Base-by-base conservation (phyloP, 2,113 vertebrate genomes). In the Trematomus loennbergii region DNA sequence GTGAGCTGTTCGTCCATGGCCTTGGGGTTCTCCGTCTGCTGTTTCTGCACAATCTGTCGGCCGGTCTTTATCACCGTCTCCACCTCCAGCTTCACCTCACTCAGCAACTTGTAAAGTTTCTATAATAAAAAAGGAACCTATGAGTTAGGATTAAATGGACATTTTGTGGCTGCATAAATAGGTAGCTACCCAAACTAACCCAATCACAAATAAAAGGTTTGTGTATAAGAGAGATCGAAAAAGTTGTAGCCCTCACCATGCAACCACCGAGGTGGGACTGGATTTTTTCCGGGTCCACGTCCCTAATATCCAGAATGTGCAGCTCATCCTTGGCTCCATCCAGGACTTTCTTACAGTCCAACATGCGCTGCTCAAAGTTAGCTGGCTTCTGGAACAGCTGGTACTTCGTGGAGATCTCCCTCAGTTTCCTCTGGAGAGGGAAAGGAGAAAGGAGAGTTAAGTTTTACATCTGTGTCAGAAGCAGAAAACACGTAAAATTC, bases 1-100 rank as follows among this genome's bases (percentile, higher is more conserved):
- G 98, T 99, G 33, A 99, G 93, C 63, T 99, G 97, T 55, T 99
- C 97, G 4, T 99, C 98, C 98, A 99, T 98, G 12, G 91, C 94
- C 74, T 97, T 98, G 1, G 98, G 98, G 84, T 98, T 99, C 84
- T 99, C 98, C 0, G 97, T 99, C 88, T 99, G 98, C 75, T 99
- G 98, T 78, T 99, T 99, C 95, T 99, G 98, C 58, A 99, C 98
- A 78, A 99, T 99, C 89, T 99, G 97, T 10, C 98, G 94, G 76
- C 98, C 98, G 5, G 98, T 99, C 89, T 99, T 99, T 87, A 99
- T 99, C 60, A 99, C 98, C 0, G 98, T 99, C 93, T 99, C 98
- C 77, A 99, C 96, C 89, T 99, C 98, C 45, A 99, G 93, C 82
- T 99, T 99, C 79, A 99, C 97, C 85, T 99, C 98, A 89, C 98